Percentiles rank a stretch among this genome's conserved stretches.
These are phyloP conservation scores for Congeria kusceri DNA, from an alignment of 2,888 invertebrate species.

Conservation along the genomic window DNA sequence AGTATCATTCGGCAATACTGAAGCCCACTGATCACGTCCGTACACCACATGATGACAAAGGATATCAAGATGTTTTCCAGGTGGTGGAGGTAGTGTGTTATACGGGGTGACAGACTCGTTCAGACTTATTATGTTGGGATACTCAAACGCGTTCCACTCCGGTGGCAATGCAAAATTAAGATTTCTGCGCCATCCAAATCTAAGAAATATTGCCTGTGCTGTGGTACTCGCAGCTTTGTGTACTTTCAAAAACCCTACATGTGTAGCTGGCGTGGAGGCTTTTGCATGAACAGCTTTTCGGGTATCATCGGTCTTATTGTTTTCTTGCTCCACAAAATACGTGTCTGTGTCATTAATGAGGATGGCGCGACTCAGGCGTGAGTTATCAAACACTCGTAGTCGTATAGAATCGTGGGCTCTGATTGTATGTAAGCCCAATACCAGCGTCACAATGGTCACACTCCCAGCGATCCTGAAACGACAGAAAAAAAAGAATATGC, in stretches of 20 bases:
- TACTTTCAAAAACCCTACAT: constrained; percentile 60
- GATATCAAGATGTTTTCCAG: constrained; percentile 50
- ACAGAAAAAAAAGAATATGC: no score
- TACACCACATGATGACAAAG: constrained; percentile 61
- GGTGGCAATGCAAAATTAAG: constrained; percentile 59
- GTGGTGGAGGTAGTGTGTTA: constrained; percentile 51
- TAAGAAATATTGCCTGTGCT: constrained; percentile 54
- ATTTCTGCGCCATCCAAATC: constrained; percentile 60
- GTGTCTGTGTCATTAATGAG: no score
- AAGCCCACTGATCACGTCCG: constrained; percentile 44
- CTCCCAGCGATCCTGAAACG: no score
- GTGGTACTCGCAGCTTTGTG: constrained; percentile 66
- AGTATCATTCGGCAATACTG: constrained; percentile 43
- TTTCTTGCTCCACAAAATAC: no score
- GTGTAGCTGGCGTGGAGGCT: constrained; percentile 5
- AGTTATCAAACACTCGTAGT: no score
- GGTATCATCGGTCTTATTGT: no score
- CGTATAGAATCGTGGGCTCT: no score
- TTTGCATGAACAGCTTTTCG: no score
- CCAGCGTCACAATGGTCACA: no score
- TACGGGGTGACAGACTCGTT: constrained; percentile 55
- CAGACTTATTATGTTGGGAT: constrained; percentile 60
- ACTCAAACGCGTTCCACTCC: constrained; percentile 53
- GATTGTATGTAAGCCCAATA: no score
- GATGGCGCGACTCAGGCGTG: no score